Evolutionary conservation across 1,140 invertebrate species (phyloP), one percentile per base, ranked within the genome.

Genomic region (Nephila pilipes): DNA sequence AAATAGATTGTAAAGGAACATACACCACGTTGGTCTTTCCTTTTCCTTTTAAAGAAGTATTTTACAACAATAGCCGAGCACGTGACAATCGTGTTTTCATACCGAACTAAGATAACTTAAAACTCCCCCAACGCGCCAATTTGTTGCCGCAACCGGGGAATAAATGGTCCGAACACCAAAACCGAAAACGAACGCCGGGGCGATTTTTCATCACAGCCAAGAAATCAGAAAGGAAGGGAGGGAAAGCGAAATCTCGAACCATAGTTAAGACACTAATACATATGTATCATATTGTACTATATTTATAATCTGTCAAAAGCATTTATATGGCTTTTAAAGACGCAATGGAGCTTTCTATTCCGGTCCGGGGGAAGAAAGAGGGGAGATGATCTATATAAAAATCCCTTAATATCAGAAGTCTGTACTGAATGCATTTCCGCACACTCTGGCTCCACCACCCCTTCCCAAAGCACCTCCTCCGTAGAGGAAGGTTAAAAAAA

Each of bases 251-350:
- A 69, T 29, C 38, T 38, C n/a, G 8, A 3, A n/a, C 32, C 60
- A 80, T 46, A 80, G 88, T 90, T 87, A 93, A 93, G 83, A 93
- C 91, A 93, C 91, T 93, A 93, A 93, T 93, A 93, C 91, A 93
- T 93, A 93, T 93, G 91, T 93, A 93, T 93, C 91, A 80, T 65
- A 87, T 93, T 93, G 91, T 93, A 79, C 85, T 57, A 87, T 87
- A 93, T 93, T 87, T 93, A 93, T 93, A 93, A 93, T 93, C 81
- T 93, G 91, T 93, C 91, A 93, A 93, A 93, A 75, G 38, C 83
- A 57, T 93, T 93, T 85, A 93, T 93, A 93, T 87, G 91, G 63
- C 85, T 87, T 93, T 93, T 93, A 93, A 93, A 57, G 85, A 87
- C 20, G 58, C 91, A 87, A 87, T 80, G 83, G 69, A 36, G 81